phyloP scores from a whole-genome alignment of 2,797 vertebrate genomes.

The Gila robusta region DNA sequence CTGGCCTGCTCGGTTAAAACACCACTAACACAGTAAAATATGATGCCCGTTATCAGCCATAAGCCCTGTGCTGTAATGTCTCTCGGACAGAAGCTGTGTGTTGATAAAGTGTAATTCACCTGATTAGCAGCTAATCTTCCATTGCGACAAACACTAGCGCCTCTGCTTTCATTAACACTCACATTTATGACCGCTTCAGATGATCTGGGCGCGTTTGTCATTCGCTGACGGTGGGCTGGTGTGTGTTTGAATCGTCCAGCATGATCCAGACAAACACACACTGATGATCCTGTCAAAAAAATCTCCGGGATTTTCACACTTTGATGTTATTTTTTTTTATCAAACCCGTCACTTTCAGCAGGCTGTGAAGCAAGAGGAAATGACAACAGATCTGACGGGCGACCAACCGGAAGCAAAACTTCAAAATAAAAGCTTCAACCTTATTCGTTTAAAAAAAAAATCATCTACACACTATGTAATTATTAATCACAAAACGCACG shows the following conservation, averaged over 20 bases:
- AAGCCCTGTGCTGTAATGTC: too few species aligned
- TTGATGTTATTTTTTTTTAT: conserved; percentile 25
- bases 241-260: conserved; percentile 32
- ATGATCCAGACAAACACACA: conserved; percentile 47
- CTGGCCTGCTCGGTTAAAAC: conserved; percentile 5
- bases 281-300: background rate
- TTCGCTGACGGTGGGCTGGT: conserved; percentile 24
- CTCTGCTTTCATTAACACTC: conserved; percentile 52
- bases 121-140: conserved; percentile 17
- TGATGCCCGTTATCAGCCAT: background rate
- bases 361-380: conserved; percentile 29
- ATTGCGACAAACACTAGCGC: background rate
- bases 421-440: conserved; percentile 44
- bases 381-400: background rate
- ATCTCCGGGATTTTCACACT: background rate
- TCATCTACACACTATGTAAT: background rate
- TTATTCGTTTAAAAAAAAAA: background rate
- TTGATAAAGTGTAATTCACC: background rate
- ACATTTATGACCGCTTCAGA: conserved; percentile 49
- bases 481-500: background rate
- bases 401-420: background rate
- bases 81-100: background rate
- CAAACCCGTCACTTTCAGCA: conserved; percentile 10
- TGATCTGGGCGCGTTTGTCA: conserved; percentile 15
- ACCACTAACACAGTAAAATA: background rate